A percentile compares a stretch with the other conserved stretches of the same genome.
Evolutionary conservation across 2,888 invertebrate species (phyloP).

Genomic region (Endomychus coccineus): DNA sequence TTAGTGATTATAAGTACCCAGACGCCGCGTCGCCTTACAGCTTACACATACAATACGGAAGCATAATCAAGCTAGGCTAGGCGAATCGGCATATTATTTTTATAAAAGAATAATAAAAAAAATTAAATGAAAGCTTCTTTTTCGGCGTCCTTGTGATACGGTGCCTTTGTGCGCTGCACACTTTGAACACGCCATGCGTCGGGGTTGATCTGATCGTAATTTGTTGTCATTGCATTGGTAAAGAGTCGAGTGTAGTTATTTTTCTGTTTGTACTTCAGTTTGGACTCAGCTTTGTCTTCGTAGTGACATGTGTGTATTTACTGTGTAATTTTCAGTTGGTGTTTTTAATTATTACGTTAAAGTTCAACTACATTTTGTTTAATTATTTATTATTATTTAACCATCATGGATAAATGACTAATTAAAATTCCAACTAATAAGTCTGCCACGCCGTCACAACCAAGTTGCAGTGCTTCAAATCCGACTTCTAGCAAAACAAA

Average conservation of each 20-base stretch:
- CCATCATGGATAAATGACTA: constrained; percentile 15
- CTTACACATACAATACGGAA: too few species aligned
- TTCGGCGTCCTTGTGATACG: constrained; percentile 7
- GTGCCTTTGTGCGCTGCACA: constrained; percentile 7
- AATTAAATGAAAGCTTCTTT: constrained; percentile 8
- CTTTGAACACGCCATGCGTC: constrained; percentile 7
- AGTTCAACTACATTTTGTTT: constrained; percentile 14
- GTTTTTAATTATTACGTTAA: constrained; percentile 16
- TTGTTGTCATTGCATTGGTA: constrained; percentile 7
- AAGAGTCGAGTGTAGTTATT: constrained; percentile 12
- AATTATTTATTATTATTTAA: constrained; percentile 15
- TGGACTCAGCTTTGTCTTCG: constrained; percentile 15
- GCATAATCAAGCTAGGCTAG: constrained; percentile 7
- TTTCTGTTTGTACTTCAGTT: constrained; percentile 16
- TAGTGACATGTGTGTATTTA: constrained; percentile 17
- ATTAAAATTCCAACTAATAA: constrained; percentile 14
- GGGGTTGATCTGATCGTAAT: constrained; percentile 8
- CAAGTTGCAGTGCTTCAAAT: constrained; percentile 14
- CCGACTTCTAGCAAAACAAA: constrained; percentile 11
- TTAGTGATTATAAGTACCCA: too few species aligned
- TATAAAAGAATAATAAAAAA: constrained; percentile 7
- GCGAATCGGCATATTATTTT: constrained; percentile 6
- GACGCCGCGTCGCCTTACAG: too few species aligned
- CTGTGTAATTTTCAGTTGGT: constrained; percentile 16
- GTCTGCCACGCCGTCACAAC: constrained; percentile 14